Evolutionary conservation across 1,140 invertebrate genomes (phyloP), one percentile per base, ranked within the genome.

Genomic region (Agraylea sexmaculata): DNA sequence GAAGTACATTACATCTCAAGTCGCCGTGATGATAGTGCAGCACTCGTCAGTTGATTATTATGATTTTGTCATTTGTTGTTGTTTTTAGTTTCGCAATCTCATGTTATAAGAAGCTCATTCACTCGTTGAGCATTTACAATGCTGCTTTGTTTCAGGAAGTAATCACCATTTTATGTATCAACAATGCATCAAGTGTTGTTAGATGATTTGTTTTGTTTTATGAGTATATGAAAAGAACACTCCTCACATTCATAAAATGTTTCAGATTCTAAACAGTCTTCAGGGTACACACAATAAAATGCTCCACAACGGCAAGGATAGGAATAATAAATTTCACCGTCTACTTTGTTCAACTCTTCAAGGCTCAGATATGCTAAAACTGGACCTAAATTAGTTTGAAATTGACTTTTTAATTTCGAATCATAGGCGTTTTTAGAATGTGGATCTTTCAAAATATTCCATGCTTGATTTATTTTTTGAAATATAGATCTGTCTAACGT

Each of bases 301-400:
- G 69, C 70, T 30, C 78, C 76, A 62, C 79, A 82, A 53, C 76
- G 66, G 53, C 79, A 82, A 6, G 47, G 57, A 54, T 74, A 80
- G 15, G 55, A 58, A 35, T 71, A 64, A 11, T 52, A 40, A 40
- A 57, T 47, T 33, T 61, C 50, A 21, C 61, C 46, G 11, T 55
- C 33, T 39, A 66, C 52, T 39, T 53, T 55, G 33, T 65, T 48
- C 49, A 80, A 59, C n/a, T 78, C 67, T 2, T 59, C 46, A 11
- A 66, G 38, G 17, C 44, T 47, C 32, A 80, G 53, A 31, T 60
- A 65, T n/a, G 71, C 72, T 58, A 70, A 78, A 10, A 80, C 52
- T 39, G 71, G 51, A 34, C 59, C 56, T 25, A 71, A 56, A 28
- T 60, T 54, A 42, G 75, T 66, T 27, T 75, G 62, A 40, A 69